Conservation (phyloP, 2,888 invertebrate genomes). For the Scrobipalpa costella region DNA sequence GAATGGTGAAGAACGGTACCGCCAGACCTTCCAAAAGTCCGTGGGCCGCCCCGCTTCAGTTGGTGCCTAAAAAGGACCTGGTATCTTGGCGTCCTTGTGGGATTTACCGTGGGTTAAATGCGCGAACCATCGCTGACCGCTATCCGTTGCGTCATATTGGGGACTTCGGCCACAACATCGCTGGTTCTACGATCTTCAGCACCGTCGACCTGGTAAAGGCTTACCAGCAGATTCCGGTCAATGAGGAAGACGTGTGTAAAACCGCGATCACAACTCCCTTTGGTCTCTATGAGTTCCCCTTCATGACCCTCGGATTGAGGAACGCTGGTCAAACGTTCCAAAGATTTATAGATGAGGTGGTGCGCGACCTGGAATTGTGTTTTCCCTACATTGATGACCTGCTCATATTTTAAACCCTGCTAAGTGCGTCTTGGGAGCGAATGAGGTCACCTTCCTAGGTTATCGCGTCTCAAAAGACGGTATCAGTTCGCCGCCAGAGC, state of each 20-base stretch:
- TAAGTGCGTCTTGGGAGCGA: conserved; percentile 29
- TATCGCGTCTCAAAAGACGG: conserved; percentile 35
- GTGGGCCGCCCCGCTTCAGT: conserved; percentile 45
- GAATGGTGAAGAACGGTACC: conserved; percentile 36
- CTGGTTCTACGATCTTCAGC: conserved; percentile 39
- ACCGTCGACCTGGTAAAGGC: conserved; percentile 48
- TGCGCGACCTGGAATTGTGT: conserved; percentile 43
- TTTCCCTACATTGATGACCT: conserved; percentile 50
- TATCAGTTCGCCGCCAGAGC: conserved; percentile 28
- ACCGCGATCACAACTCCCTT: conserved; percentile 37
- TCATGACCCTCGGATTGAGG: conserved; percentile 50
- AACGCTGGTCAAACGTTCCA: conserved; percentile 60
- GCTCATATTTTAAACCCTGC: conserved; percentile 32
- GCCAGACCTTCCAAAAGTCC: conserved; percentile 39
- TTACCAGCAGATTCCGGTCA: conserved; percentile 54
- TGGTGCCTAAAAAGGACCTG: conserved; percentile 40
- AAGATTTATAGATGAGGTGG: conserved; percentile 48
- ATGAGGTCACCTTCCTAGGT: conserved; percentile 40
- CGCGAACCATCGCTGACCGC: conserved; percentile 26
- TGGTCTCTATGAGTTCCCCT: conserved; percentile 45
- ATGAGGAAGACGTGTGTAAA: conserved; percentile 41
- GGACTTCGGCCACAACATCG: conserved; percentile 42
- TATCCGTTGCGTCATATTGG: conserved; percentile 48
- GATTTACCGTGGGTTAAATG: conserved; percentile 38
- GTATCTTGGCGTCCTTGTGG: conserved; percentile 44